Conservation (phyloP, 2,797 vertebrate genomes). For the Alectoris magna region DNA sequence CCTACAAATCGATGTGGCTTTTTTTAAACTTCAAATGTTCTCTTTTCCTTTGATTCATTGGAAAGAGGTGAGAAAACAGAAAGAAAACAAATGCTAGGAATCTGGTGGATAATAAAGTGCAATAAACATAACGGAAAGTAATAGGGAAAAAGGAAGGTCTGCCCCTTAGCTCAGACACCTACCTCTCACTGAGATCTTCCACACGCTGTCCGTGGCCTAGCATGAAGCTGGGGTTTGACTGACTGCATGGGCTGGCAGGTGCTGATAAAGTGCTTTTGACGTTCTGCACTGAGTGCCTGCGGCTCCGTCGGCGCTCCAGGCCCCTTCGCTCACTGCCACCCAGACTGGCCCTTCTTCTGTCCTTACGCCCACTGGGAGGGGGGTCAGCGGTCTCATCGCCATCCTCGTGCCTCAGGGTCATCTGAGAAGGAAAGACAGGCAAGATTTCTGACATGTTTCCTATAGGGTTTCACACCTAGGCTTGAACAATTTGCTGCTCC, state of each 20-base stretch:
- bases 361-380: conserved; percentile 84
- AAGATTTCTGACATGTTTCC: rapidly evolving
- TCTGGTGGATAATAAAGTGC: neutral
- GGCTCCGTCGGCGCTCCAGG: conserved; percentile 91
- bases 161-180: conserved; percentile 35
- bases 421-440: conserved; percentile 68
- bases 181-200: conserved; percentile 91
- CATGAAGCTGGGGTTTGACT: conserved; percentile 70
- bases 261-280: conserved; percentile 84
- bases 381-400: conserved; percentile 86
- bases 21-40: neutral
- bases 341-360: conserved; percentile 88
- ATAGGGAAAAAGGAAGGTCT: neutral
- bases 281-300: conserved; percentile 91
- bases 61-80: neutral
- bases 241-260: conserved; percentile 86
- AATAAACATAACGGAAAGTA: neutral
- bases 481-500: neutral
- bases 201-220: conserved; percentile 77
- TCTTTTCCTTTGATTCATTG: neutral
- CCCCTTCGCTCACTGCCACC: conserved; percentile 84
- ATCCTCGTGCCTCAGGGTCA: conserved; percentile 89
- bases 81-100: neutral
- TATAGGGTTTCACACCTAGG: neutral
- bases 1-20: neutral